Evolutionary conservation across 1,140 invertebrate species (phyloP), one percentile per base, ranked within the genome.

Genomic region (Ptiloglossa arizonensis): DNA sequence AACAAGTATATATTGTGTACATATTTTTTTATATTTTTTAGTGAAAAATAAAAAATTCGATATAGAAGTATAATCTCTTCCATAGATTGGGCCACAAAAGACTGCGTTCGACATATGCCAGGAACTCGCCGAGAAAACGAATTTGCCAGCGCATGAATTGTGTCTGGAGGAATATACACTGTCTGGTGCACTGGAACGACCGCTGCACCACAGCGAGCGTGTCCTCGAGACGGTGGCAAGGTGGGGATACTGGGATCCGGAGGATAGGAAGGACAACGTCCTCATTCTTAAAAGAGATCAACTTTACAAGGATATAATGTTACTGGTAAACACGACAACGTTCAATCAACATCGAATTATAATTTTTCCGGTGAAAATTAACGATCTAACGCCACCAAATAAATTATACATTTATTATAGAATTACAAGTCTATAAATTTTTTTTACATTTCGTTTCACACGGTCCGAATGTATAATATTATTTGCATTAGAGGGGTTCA

Each of bases 211-310:
- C 77, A 94, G 94, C 41, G 96, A 97, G 86, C 94, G 95, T 70
- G 95, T 98, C 15, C 92, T 97, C 13, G 94, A 95, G 76, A 93
- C 94, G 5, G 94, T 94, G 0, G 92, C 95, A 8, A 93, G 95
- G 54, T 98, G 97, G 97, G 95, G 96, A 0, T 96, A 96, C 79
- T 98, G 97, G 97, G 95, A 97, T 56, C 95, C 96, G 60, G 93
- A 94, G 5, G 96, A 97, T 89, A 93, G 96, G 22, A 97, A 96
- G 89, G 94, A 97, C 82, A 97, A 97, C 87, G 95, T 95, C 85
- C 91, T 98, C 17, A 91, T 97, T n/a, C 90, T 97, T 9, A 95
- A 92, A 69, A 90, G 90, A 24, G 94, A 94, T 79, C 90, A 87
- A 5, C 54, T 95, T 1, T 94, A 94, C 75, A 92, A 92, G 44